Percentiles rank a stretch among this genome's conserved stretches.
These are phyloP conservation scores for Charina bottae DNA, from an alignment of 2,113 vertebrate species.

Conservation along the genomic window DNA sequence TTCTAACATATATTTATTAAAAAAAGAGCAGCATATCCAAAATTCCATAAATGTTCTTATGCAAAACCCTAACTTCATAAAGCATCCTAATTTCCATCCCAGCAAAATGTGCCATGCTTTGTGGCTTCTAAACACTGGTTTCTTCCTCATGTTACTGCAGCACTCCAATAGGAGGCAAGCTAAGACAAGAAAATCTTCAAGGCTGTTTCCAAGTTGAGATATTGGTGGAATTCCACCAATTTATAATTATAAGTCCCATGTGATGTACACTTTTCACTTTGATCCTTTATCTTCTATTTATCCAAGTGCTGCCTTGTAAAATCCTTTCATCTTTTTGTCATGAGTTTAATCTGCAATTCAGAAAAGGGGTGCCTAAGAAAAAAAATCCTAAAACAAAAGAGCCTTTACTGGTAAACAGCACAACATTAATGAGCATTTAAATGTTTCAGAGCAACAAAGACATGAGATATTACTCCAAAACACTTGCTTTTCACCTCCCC, in stretches of 20 bases:
- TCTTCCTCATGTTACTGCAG: constrained; percentile 26
- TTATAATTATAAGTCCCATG: not conserved
- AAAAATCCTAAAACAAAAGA: not conserved
- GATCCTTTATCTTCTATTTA: not conserved
- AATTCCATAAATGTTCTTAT: not conserved
- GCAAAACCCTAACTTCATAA: not conserved
- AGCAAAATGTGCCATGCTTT: not conserved
- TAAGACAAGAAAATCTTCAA: constrained; percentile 16
- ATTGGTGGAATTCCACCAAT: not conserved
- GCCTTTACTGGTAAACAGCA: constrained; percentile 6
- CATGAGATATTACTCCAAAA: constrained; percentile 11
- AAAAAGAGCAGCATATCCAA: not conserved
- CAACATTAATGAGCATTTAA: constrained; percentile 22
- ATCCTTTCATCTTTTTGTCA: not conserved
- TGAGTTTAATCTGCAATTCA: not conserved
- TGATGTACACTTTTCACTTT: not conserved
- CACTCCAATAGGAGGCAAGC: not conserved
- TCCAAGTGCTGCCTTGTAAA: constrained; percentile 12
- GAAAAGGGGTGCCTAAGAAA: constrained; percentile 12
- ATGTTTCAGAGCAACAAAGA: constrained; percentile 11
- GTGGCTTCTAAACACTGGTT: not conserved
- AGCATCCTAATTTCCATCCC: not conserved
- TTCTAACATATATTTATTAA: not conserved
- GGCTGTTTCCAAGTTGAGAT: not conserved
- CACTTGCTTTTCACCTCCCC: constrained; percentile 18